A percentile compares a stretch with the other conserved stretches of the same genome.
Conservation (phyloP, 2,113 vertebrate species). For the Pongo pygmaeus region DNA sequence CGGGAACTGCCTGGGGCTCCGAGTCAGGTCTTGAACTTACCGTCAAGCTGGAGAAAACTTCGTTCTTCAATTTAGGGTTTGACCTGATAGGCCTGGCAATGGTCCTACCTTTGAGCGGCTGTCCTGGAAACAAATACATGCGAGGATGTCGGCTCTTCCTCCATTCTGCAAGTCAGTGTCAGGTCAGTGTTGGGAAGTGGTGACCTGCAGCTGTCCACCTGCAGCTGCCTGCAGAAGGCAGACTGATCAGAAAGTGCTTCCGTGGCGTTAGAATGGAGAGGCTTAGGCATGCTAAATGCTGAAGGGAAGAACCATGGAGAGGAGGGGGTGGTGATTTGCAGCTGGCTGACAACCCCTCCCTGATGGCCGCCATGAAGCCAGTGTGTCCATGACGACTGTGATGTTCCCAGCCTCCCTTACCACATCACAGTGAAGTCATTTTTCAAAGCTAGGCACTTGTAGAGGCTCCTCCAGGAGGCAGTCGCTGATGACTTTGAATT, state of each 20-base stretch:
- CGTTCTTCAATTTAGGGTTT: background rate
- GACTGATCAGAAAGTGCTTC: background rate
- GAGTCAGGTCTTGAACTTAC: background rate
- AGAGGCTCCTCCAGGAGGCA: background rate
- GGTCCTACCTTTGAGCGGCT: background rate
- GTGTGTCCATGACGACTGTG: background rate
- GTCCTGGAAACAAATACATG: background rate
- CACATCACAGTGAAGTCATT: background rate
- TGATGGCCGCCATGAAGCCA: fast-evolving
- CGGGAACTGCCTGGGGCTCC: background rate
- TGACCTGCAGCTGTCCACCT: background rate
- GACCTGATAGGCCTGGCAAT: background rate
- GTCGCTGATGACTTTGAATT: background rate
- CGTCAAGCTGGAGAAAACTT: background rate
- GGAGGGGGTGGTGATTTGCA: background rate
- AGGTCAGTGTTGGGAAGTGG: background rate
- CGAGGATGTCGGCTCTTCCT: background rate
- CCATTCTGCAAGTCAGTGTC: fast-evolving
- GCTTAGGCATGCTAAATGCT: background rate
- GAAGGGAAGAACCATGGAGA: background rate
- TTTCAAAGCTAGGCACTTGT: background rate
- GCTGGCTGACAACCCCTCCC: background rate
- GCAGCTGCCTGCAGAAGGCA: background rate
- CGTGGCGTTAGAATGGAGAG: background rate
- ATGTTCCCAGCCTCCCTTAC: background rate